Base-by-base conservation (phyloP, 1,140 invertebrate genomes). In the Papilio polytes region DNA sequence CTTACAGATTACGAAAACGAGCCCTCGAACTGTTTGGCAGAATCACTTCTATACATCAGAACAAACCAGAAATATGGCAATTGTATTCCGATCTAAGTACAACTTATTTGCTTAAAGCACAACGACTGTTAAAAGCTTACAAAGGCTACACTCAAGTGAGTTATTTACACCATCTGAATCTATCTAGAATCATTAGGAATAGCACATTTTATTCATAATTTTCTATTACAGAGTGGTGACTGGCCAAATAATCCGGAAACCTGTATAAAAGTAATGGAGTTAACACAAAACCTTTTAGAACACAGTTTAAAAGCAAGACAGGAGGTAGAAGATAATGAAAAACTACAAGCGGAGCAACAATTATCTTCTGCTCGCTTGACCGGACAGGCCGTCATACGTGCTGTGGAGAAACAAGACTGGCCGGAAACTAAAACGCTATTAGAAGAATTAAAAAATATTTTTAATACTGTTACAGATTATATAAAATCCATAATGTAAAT, bases 11-110 rank as follows among this genome's bases (percentile, higher is more conserved):
- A 31, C 86, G 96, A 79, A 96, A 97, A 84, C 96, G 97, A 86
- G 93, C 97, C 0, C 92, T 97, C 22, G 96, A 98, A 89, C 95
- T 99, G 36, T 97, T 99, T 89, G 98, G 98, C 1, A 96, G 98
- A 81, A 96, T 99, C 36, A 98, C 98, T 31, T 95, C 96, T 1
- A 90, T 96, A 80, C 95, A 96, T 86, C 95, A 96, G 70, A 97
- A 96, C 84, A 97, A 98, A 87, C 95, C 96, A 0, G 96, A 97
- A 53, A 87, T 98, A 48, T 99, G 98, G 98, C 96, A 97, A 87
- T 90, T 98, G 13, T 98, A 98, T 88, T 97, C 97, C 0, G 94
- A 97, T 85, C 90, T 98, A 36, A 96, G 97, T n/a, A 92, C 96
- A 1, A 95, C 95, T n/a, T 90, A 96, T 66, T 92, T 96, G 26